Base-by-base conservation (phyloP, 2,888 invertebrate species). In the Oasisia sp. region DNA sequence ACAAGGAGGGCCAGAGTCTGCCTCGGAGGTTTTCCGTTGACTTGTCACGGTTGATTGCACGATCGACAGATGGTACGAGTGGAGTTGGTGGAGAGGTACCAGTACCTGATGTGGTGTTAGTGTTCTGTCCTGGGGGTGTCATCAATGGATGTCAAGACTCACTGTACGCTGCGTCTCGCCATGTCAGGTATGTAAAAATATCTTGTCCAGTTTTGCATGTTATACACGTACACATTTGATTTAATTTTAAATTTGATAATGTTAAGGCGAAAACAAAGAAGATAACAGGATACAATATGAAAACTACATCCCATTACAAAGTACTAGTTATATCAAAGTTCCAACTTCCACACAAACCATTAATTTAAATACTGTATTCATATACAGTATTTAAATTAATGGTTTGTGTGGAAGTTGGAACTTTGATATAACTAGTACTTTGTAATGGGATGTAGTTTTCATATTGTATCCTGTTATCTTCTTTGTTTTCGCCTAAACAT, bases 1-100 rank as follows among this genome's bases (percentile, higher is more conserved):
- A 93, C 89, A 89, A 45, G 27, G 93, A 93, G 89, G 91, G 91
- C 4, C 56, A 91, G 38, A 92, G 93, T 91, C 32, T 92, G 32
- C 93, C 93, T 32, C 92, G 93, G 32, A 93, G 92, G 32, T 93
- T 93, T 89, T 45, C 44, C 58, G 45, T 93, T 32, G 93, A 93
- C 90, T 92, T 93, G 19, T 91, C 92, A 12, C 19, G 32, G 32
- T 44, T 45, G 32, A 38, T 92, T 45, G 27, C 38, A 74, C 32
- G 91, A 91, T 27, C 19, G 32, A 91, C n/a, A 91, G 45, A 44
- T 91, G 32, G 91, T 45, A 12, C 27, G 74, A 74, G 74, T 74
- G n/a, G 27, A 27, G 74, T 74, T 74, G 74, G 27, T 74, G 74
- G 74, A 74, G 74, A 74, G 74, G 27, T 74, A 27, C 74, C 14